Evolutionary conservation across 1,140 invertebrate genomes (phyloP).

Genomic region (Bursaphelenchus mucronatus): DNA sequence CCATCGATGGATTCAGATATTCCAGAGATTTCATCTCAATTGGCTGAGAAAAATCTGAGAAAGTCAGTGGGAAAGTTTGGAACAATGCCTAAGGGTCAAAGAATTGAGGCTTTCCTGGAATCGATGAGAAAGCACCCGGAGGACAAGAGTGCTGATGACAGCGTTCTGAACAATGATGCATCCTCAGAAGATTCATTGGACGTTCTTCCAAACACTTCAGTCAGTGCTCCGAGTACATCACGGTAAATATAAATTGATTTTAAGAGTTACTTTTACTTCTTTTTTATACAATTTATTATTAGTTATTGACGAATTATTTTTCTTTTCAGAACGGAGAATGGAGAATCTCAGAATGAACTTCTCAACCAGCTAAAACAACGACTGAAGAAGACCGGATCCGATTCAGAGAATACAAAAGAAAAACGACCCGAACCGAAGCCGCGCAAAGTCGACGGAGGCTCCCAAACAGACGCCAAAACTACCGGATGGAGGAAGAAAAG

Average conservation of each 20-base stretch:
- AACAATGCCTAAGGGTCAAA: conserved; percentile 83
- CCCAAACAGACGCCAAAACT: conserved; percentile 27
- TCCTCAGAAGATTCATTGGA: conserved; percentile 48
- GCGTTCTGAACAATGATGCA: conserved; percentile 17
- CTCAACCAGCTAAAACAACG: conserved; percentile 46
- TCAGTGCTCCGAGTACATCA: conserved; percentile 26
- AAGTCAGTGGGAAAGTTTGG: conserved; percentile 92
- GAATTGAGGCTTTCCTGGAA: conserved; percentile 89
- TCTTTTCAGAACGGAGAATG: not conserved
- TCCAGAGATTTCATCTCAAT: conserved; percentile 65
- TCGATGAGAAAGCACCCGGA: conserved; percentile 61
- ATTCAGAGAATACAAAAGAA: conserved; percentile 18
- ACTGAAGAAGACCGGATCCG: conserved; percentile 46
- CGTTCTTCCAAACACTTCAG: conserved; percentile 28
- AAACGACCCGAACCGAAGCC: conserved; percentile 47
- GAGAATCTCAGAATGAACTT: conserved; percentile 29
- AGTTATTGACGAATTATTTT: not conserved
- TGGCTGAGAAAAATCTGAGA: conserved; percentile 93
- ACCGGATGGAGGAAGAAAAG: conserved; percentile 32
- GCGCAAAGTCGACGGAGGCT: conserved; percentile 27
- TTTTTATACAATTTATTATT: not conserved
- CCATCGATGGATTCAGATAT: conserved; percentile 14
- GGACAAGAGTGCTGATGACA: conserved; percentile 18
- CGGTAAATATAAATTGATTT: conserved; percentile 13
- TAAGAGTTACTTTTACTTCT: not conserved